These are phyloP conservation scores for Chalcis sispes DNA, from an alignment of 2,888 invertebrate species.

Conservation along the genomic window DNA sequence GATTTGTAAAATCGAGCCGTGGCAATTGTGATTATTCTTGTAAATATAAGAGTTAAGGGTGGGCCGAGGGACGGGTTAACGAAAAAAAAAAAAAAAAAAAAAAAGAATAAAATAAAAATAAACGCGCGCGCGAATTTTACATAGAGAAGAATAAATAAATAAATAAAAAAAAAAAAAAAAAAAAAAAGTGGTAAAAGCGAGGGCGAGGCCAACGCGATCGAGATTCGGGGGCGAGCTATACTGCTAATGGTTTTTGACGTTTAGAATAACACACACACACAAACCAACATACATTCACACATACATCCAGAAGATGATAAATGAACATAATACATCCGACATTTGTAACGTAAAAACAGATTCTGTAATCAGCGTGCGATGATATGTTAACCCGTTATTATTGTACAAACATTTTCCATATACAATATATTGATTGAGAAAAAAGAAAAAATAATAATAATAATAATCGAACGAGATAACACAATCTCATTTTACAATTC, in stretches of 20 bases:
- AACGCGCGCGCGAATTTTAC: conserved; percentile 17
- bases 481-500: background rate
- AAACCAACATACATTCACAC: background rate
- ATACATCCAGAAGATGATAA: too few relatives aligned
- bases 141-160: background rate
- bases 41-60: conserved; percentile 52
- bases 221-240: conserved; percentile 53
- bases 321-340: background rate
- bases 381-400: too few relatives aligned
- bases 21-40: conserved; percentile 53
- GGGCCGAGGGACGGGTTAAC: conserved; percentile 18
- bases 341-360: background rate
- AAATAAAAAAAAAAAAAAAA: background rate
- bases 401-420: too few relatives aligned
- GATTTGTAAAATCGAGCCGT: conserved; percentile 45
- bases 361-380: conserved; percentile 7
- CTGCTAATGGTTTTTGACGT: background rate
- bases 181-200: conserved; percentile 2
- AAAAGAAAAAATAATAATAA: background rate
- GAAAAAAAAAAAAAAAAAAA: too few relatives aligned
- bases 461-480: background rate
- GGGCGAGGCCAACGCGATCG: conserved; percentile 53
- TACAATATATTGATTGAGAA: too few relatives aligned
- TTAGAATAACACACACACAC: background rate
- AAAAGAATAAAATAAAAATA: too few relatives aligned